These are phyloP conservation scores for Lagopus leucura DNA, from an alignment of 2,113 vertebrate genomes.

Conservation along the genomic window DNA sequence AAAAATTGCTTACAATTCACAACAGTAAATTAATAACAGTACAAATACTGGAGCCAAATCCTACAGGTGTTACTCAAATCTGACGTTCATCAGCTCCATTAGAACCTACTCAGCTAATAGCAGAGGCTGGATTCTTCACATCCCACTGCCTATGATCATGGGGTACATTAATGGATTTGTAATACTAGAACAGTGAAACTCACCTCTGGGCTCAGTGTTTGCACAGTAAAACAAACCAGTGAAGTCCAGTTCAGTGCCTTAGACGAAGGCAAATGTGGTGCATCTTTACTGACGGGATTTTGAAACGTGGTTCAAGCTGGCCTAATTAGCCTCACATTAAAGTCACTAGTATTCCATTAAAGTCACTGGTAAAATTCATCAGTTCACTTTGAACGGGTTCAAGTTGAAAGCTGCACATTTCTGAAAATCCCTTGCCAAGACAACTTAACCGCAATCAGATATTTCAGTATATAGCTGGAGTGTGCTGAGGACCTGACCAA, in stretches of 20 bases:
- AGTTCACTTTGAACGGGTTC: neutral
- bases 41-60: neutral
- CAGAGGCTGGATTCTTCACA: neutral
- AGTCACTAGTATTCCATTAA: neutral
- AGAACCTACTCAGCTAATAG: neutral
- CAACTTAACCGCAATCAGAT: neutral
- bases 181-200: neutral
- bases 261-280: neutral
- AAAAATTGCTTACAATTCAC: neutral
- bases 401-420: neutral
- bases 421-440: neutral
- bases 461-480: neutral
- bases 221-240: fast-evolving
- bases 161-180: neutral
- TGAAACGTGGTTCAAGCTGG: neutral
- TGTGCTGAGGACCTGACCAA: neutral
- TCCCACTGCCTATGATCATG: neutral
- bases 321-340: neutral
- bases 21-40: neutral
- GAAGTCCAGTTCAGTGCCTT: neutral
- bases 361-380: neutral
- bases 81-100: neutral
- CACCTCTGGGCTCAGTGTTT: neutral
- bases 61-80: neutral
- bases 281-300: neutral